Conservation (phyloP, 2,888 invertebrate genomes). For the Hirtodrosophila duncani region DNA sequence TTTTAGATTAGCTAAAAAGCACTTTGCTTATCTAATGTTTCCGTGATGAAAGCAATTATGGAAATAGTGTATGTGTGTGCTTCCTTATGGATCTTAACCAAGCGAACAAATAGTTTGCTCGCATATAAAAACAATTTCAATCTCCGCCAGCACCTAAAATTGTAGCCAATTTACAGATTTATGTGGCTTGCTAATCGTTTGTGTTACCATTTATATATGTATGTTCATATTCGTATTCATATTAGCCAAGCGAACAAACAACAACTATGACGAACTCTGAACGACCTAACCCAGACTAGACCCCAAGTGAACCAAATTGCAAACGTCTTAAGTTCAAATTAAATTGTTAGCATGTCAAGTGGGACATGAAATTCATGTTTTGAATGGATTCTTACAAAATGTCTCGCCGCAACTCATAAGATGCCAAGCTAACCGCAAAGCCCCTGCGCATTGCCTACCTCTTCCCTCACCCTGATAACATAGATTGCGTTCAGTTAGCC, state of each 20-base stretch:
- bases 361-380: conserved; percentile 64
- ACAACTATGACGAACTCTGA: conserved; percentile 34
- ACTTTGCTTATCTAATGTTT: conserved; percentile 25
- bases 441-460: too few relatives aligned
- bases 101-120: conserved; percentile 3
- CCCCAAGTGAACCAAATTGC: conserved; percentile 41
- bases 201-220: too few relatives aligned
- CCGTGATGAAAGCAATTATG: conserved; percentile 33
- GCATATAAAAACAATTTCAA: not conserved
- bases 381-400: conserved; percentile 60
- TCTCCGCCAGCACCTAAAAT: conserved; percentile 11
- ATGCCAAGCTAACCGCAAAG: too few relatives aligned
- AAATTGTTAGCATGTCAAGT: conserved; percentile 74
- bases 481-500: too few relatives aligned
- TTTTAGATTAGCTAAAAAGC: too few relatives aligned
- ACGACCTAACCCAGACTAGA: conserved; percentile 15
- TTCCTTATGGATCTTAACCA: conserved; percentile 18
- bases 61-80: too few relatives aligned
- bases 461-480: too few relatives aligned
- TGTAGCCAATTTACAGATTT: conserved; percentile 1
- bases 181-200: not conserved
- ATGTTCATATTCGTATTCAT: conserved; percentile 27
- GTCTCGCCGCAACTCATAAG: too few relatives aligned
- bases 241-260: conserved; percentile 17
- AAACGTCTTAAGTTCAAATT: conserved; percentile 64